phyloP scores from a whole-genome alignment of 2,888 invertebrate genomes.

The Monoplex corrugatus region DNA sequence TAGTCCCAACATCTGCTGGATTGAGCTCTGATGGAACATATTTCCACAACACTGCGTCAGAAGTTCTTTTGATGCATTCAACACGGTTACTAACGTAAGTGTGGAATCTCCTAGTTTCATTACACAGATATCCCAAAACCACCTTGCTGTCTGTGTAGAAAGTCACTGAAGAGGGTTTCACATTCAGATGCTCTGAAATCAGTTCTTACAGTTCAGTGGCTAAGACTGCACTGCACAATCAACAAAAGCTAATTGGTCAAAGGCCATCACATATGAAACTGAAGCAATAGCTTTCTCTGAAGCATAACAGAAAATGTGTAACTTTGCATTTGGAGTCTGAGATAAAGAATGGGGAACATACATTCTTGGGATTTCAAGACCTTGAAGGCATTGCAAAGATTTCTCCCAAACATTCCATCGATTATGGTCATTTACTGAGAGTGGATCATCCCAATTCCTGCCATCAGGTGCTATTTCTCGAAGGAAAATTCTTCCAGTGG shows the following conservation, averaged over 20 bases:
- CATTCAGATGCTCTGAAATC: slow-evolving; percentile 14
- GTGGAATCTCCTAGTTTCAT: slow-evolving; percentile 51
- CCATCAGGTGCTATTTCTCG: slow-evolving; percentile 5
- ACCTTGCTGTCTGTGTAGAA: slow-evolving; percentile 57
- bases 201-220: slow-evolving; percentile 27
- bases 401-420: slow-evolving; percentile 47
- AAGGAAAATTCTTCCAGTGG: slow-evolving; percentile 40
- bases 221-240: slow-evolving; percentile 52
- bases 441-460: not conserved
- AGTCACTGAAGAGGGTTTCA: no score
- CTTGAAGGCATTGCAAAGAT: slow-evolving; percentile 28
- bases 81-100: slow-evolving; percentile 52
- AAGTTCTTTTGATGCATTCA: slow-evolving; percentile 33
- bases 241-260: no score
- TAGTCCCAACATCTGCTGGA: not conserved
- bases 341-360: slow-evolving; percentile 36
- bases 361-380: slow-evolving; percentile 42
- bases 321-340: not conserved
- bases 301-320: slow-evolving; percentile 56
- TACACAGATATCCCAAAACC: slow-evolving; percentile 53
- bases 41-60: slow-evolving; percentile 49
- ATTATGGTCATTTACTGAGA: not conserved
- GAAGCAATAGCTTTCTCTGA: slow-evolving; percentile 55
- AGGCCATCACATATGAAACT: slow-evolving; percentile 35
- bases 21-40: slow-evolving; percentile 1